Base-by-base conservation (phyloP, 2,113 vertebrate species). In the Pluvianellus socialis region DNA sequence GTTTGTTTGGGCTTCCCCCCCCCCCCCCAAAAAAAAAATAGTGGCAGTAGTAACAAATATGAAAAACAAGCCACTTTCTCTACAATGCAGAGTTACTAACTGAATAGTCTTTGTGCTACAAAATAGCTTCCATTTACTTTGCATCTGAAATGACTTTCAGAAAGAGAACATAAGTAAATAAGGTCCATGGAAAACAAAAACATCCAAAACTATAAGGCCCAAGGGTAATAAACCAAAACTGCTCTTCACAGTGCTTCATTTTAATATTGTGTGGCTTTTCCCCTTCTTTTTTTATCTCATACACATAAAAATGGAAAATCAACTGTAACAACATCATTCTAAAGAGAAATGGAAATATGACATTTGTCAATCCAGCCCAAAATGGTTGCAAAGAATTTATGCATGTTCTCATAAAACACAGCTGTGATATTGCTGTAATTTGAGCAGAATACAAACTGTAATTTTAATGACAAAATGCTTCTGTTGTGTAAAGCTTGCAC, bases 401-500 rank as follows among this genome's bases (percentile, higher is more conserved):
- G 52, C 71, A 35, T 62, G 35, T 79, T 86, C 59, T 73, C 80
- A 77, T 40, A 90, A 97, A 97, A 94, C 52, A 67, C 71, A 91
- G 74, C 91, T 92, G 77, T 85, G 88, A 70, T 96, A 86, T 77
- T 91, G 79, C 80, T 92, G 62, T 80, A 49, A 63, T 86, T 96
- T 96, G 61, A 86, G 83, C 72, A 21, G 67, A 96, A 97, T 96
- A 58, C 88, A 52, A 94, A 92, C 76, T 81, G 38, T 30, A 94
- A 79, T 85, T 97, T 96, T 95, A 97, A 97, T 96, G 63, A 72
- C 58, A 95, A 96, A 97, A 96, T 90, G 90, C 11, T 84, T 91
- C 91, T 96, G 89, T 74, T 93, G 90, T 88, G 79, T 96, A 93
- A 88, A 80, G 50, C 76, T 94, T 82, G 84, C 80, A 91, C 81